A percentile compares a stretch with the other conserved stretches of the same genome.
These are phyloP conservation scores for Macrocentrus cingulum DNA, from an alignment of 1,140 invertebrate genomes.

Conservation along the genomic window DNA sequence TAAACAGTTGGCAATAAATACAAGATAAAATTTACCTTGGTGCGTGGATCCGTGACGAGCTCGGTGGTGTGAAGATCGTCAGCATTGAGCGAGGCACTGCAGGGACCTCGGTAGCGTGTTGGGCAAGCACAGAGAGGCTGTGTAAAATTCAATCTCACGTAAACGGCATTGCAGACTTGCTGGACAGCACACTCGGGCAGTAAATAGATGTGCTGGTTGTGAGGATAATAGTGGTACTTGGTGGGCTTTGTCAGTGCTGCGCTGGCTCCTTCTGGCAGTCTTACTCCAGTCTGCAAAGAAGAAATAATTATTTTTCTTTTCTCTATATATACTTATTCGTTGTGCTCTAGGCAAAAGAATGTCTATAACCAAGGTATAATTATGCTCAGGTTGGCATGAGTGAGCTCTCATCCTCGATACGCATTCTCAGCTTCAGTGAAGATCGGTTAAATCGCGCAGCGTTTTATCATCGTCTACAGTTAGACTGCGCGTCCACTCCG, in stretches of 20 bases:
- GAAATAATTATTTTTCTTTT: too few relatives aligned
- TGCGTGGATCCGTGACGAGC: conserved; percentile 78
- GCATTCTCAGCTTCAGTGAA: background rate
- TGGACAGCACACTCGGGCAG: conserved; percentile 91
- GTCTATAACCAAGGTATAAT: background rate
- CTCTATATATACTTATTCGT: too few relatives aligned
- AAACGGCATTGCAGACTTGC: conserved; percentile 90
- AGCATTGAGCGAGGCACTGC: conserved; percentile 82
- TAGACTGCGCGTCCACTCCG: background rate
- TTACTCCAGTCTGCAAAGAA: conserved; percentile 69
- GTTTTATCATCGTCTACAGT: conserved; percentile 18
- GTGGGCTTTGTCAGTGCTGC: conserved; percentile 75
- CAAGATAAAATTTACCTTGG: conserved; percentile 64
- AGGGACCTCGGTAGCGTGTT: conserved; percentile 78
- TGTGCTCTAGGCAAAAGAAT: background rate
- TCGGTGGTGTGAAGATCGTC: conserved; percentile 90
- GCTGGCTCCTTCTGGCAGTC: conserved; percentile 70
- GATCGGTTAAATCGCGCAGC: background rate
- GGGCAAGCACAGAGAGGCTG: conserved; percentile 91
- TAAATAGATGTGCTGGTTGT: conserved; percentile 88
- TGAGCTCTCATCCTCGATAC: conserved; percentile 6
- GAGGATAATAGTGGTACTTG: conserved; percentile 92
- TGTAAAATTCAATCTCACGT: conserved; percentile 87
- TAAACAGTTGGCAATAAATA: background rate
- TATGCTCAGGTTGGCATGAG: background rate